These are phyloP conservation scores for Sycobia sp. DNA, from an alignment of 1,140 invertebrate species.

Conservation along the genomic window DNA sequence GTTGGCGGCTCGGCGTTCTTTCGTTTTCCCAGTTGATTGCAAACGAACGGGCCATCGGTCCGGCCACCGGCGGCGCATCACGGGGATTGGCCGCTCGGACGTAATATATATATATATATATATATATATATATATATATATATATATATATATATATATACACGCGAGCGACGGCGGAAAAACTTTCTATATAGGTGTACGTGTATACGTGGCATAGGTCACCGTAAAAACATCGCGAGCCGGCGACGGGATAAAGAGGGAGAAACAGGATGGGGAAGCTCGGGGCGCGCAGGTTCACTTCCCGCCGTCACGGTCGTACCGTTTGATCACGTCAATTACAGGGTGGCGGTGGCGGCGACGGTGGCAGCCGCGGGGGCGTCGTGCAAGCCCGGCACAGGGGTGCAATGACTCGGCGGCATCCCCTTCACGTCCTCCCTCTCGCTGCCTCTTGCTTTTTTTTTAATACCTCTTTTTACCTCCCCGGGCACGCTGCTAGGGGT, in stretches of 20 bases:
- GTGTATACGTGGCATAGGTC: constrained; percentile 16
- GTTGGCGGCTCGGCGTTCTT: neutral
- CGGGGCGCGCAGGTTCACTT: no score
- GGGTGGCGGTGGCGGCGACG: no score
- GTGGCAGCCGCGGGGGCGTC: no score
- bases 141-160: no score
- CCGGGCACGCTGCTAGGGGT: neutral
- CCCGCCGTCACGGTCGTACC: no score
- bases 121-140: no score
- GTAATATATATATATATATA: no score
- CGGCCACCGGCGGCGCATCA: neutral
- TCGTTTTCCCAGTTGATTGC: constrained; percentile 13
- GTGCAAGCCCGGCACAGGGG: no score
- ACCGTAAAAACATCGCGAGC: constrained; percentile 1
- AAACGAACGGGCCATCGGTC: constrained; percentile 6
- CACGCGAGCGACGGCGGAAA: constrained; percentile 26
- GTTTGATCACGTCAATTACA: constrained; percentile 13
- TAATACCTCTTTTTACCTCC: neutral
- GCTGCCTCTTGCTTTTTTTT: neutral
- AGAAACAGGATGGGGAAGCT: no score
- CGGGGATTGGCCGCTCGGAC: constrained; percentile 20
- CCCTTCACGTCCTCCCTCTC: neutral
- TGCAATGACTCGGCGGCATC: no score
- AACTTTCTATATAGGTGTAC: constrained; percentile 34
- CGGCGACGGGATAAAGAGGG: neutral